A percentile compares a stretch with the other conserved stretches of the same genome.
phyloP scores from a whole-genome alignment of 2,797 vertebrate species.

The Brachymystax lenok region DNA sequence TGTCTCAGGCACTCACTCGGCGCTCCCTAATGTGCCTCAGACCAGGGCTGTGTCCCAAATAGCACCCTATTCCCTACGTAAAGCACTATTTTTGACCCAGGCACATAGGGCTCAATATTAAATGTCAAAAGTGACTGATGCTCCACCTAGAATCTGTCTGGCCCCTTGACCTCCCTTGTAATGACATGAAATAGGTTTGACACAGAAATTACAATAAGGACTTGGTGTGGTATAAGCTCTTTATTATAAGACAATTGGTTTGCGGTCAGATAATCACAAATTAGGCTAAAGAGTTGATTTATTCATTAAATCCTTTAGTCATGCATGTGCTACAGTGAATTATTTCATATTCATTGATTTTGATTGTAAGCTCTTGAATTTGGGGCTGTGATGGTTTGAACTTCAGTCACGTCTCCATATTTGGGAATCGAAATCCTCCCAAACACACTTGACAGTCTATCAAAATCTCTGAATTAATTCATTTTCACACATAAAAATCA shows the following conservation, averaged over 20 bases:
- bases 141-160: conserved; percentile 13
- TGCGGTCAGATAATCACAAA: conserved; percentile 19
- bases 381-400: conserved; percentile 64
- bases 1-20: not conserved
- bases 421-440: no score
- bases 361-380: conserved; percentile 40
- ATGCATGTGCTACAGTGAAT: conserved; percentile 58
- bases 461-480: no score
- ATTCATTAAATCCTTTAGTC: conserved; percentile 33
- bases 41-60: not conserved
- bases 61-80: not conserved
- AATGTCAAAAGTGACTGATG: conserved; percentile 72
- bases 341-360: conserved; percentile 62
- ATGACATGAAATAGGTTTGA: conserved; percentile 48
- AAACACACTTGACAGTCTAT: no score
- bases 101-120: conserved; percentile 52
- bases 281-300: no score
- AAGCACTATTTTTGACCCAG: not conserved
- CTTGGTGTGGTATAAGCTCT: not conserved
- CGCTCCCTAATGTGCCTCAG: not conserved
- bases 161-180: conserved; percentile 58
- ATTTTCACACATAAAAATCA: not conserved
- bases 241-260: conserved; percentile 59
- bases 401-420: conserved; percentile 55
- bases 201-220: conserved; percentile 43